Evolutionary conservation across 2,113 vertebrate species (phyloP).

Genomic region (Thoracochromis brauschi): DNA sequence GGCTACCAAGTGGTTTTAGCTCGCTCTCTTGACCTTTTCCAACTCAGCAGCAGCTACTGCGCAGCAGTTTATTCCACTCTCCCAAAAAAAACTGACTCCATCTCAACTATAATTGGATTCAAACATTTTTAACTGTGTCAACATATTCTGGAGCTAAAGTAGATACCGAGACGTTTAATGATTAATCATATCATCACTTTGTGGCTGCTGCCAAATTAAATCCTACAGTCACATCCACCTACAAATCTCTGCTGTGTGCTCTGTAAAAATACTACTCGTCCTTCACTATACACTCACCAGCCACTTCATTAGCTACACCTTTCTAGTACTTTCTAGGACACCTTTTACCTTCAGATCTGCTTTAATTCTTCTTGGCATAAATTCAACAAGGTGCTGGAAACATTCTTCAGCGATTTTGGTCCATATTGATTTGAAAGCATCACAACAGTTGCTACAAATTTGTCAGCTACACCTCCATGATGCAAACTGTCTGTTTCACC

Average conservation of each 20-base stretch:
- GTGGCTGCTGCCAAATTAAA: neutral
- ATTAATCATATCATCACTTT: neutral
- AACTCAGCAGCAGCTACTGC: constrained; percentile 28
- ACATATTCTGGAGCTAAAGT: neutral
- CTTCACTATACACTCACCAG: neutral
- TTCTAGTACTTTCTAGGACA: neutral
- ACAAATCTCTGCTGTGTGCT: neutral
- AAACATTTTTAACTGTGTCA: neutral
- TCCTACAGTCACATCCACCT: neutral
- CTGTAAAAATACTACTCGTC: neutral
- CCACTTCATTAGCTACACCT: neutral
- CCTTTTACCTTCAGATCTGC: neutral
- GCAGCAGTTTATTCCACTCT: constrained; percentile 6
- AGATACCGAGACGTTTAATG: neutral
- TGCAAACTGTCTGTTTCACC: neutral
- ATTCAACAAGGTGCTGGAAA: neutral
- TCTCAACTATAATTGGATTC: constrained; percentile 30
- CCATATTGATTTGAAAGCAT: neutral
- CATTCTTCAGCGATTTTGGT: neutral
- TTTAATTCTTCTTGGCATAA: neutral
- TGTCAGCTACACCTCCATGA: neutral
- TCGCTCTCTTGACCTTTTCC: constrained; percentile 49
- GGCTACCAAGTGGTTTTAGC: constrained; percentile 51
- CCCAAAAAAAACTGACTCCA: constrained; percentile 15
- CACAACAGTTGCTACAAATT: neutral